Percentiles rank a stretch among this genome's conserved stretches.
phyloP scores from a whole-genome alignment of 2,888 invertebrate species.

The Lapara coniferarum region DNA sequence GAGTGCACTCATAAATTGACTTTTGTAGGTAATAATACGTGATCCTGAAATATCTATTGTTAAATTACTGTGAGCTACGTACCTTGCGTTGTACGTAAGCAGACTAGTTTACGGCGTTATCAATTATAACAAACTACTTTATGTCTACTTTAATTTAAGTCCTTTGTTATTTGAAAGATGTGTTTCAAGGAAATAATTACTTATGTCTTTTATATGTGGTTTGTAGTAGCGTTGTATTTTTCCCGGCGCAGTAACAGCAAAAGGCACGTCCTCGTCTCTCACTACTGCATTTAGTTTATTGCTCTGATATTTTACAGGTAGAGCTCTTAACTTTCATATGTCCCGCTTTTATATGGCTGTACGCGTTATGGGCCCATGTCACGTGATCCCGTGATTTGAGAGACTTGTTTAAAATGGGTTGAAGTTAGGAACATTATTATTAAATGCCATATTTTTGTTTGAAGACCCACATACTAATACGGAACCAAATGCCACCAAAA shows the following conservation, averaged over 20 bases:
- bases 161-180: background rate
- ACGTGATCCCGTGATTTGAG: slow-evolving; percentile 70
- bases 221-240: slow-evolving; percentile 36
- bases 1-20: slow-evolving; percentile 82
- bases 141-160: background rate
- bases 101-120: slow-evolving; percentile 1
- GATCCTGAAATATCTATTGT: slow-evolving; percentile 69
- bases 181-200: background rate
- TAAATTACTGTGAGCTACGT: slow-evolving; percentile 42
- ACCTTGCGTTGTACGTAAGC: background rate
- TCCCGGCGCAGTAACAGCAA: slow-evolving; percentile 48
- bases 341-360: slow-evolving; percentile 76
- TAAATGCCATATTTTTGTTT: background rate
- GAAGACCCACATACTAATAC: background rate
- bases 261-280: slow-evolving; percentile 69
- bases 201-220: background rate
- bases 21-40: slow-evolving; percentile 76
- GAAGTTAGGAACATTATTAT: slow-evolving; percentile 13
- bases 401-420: slow-evolving; percentile 18
- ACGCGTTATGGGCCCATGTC: slow-evolving; percentile 79
- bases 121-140: slow-evolving; percentile 14
- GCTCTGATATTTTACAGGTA: slow-evolving; percentile 82
- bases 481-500: too few species aligned
- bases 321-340: slow-evolving; percentile 81
- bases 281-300: slow-evolving; percentile 81